Conservation (phyloP, 2,113 vertebrate genomes). For the Uria aalge region DNA sequence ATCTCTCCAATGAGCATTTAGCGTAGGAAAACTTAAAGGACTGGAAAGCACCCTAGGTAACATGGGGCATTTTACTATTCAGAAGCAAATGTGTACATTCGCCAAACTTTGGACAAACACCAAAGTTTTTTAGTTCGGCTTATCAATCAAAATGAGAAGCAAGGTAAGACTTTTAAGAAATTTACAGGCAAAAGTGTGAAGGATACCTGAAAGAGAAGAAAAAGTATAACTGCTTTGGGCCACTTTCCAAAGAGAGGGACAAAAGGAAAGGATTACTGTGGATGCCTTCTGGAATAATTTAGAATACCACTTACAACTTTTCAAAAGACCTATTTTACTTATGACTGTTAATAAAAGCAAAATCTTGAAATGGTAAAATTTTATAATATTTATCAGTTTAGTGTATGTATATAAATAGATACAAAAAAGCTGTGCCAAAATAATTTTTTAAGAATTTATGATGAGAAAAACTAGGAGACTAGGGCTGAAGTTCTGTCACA, state of each 20-base stretch:
- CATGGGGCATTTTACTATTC: rapidly evolving
- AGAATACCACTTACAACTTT: neutral
- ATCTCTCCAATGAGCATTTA: neutral
- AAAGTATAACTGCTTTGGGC: neutral
- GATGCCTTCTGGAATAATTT: neutral
- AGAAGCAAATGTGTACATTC: neutral
- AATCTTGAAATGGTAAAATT: neutral
- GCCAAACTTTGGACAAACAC: neutral
- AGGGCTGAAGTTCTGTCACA: neutral
- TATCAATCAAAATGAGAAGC: neutral
- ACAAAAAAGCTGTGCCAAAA: neutral
- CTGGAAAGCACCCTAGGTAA: neutral
- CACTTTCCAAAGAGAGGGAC: neutral
- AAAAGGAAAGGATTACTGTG: neutral
- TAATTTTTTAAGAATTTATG: neutral
- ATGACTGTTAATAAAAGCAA: neutral
- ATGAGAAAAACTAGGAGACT: neutral
- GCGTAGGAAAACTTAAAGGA: neutral
- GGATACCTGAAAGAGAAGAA: neutral
- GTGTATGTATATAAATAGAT: neutral
- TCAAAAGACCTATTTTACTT: neutral
- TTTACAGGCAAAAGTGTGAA: neutral
- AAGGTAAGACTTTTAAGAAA: neutral
- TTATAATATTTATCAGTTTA: neutral
- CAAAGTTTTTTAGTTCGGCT: neutral